Evolutionary conservation across 1,140 invertebrate genomes (phyloP), one percentile per base, ranked within the genome.

Genomic region (Eumaeus atala): DNA sequence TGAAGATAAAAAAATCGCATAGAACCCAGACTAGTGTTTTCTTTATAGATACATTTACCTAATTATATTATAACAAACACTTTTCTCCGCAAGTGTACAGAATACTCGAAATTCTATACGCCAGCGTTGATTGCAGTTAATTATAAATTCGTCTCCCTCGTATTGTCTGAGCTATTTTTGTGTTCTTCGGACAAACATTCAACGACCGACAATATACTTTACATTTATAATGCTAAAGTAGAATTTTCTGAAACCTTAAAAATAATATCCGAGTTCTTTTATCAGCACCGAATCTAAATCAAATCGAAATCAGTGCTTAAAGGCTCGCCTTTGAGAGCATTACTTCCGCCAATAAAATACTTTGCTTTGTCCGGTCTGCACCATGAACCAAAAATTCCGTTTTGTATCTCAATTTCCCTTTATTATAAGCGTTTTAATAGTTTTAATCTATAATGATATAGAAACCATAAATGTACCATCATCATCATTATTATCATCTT

Each of bases 51-150:
- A n/a, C 21, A 28, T 28, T 28, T 28, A 28, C 21, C 21, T 28
- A 28, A 28, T 28, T 28, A 3, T 28, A 28, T 28, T 6, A 28
- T 3, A 28, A 3, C 38, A 34, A 56, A 59, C 16, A 61, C 17
- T 67, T 63, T 50, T 64, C 56, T 33, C 21, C 55, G 36, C 55
- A 62, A 77, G 56, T 72, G 76, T 84, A 67, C 74, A 33, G 54
- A 63, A 74, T 74, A 60, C 71, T 71, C 69, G 80, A 84, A 84
- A 86, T 86, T 83, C 80, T 83, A 86, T 86, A 77, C 77, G 76
- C 80, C 73, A 83, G 83, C 81, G 80, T 84, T 86, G 80, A 86
- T 86, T 86, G 80, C 83, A 86, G 83, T 84, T 86, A 86, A 84
- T 86, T 86, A 84, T 86, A 86, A 80, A 86, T 77, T 73, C 79